Evolutionary conservation across 1,140 invertebrate genomes (phyloP).

Genomic region (Trichogramma pretiosum): DNA sequence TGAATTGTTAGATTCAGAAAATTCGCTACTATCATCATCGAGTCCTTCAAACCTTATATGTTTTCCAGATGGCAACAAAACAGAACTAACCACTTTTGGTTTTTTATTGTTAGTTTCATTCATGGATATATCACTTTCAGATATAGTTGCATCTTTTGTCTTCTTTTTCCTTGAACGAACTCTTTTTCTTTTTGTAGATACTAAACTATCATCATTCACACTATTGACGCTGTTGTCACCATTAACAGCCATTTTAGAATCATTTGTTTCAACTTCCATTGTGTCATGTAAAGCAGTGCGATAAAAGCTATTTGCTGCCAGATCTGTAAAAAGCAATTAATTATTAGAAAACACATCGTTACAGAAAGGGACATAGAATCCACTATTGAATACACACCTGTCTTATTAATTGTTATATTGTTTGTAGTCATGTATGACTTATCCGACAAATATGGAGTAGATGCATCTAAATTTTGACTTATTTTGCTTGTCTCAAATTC

Average conservation of each 20-base stretch:
- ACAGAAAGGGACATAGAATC: too few relatives aligned
- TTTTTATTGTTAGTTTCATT: constrained; percentile 16
- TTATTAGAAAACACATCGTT: too few relatives aligned
- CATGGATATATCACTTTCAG: not conserved
- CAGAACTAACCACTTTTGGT: constrained; percentile 23
- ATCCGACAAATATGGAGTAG: too few relatives aligned
- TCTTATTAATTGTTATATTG: too few relatives aligned
- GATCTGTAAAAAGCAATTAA: too few relatives aligned
- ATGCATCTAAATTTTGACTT: constrained; percentile 14
- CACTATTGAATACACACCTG: too few relatives aligned
- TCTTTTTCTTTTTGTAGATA: constrained; percentile 19
- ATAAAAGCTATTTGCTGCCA: constrained; percentile 16
- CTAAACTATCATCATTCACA: not conserved
- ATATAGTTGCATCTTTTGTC: not conserved
- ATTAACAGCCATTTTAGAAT: constrained; percentile 18
- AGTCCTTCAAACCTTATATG: constrained; percentile 26
- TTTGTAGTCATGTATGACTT: too few relatives aligned
- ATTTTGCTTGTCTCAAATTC: not conserved
- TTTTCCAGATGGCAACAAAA: constrained; percentile 21
- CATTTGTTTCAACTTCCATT: constrained; percentile 4
- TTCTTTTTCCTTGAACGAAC: constrained; percentile 21
- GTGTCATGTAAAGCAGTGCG: constrained; percentile 18
- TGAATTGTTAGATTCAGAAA: too few relatives aligned
- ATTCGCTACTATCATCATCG: constrained; percentile 3
- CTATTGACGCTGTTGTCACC: constrained; percentile 13